Evolutionary conservation across 2,113 vertebrate species (phyloP).

Genomic region (Diphyllodes magnificus): DNA sequence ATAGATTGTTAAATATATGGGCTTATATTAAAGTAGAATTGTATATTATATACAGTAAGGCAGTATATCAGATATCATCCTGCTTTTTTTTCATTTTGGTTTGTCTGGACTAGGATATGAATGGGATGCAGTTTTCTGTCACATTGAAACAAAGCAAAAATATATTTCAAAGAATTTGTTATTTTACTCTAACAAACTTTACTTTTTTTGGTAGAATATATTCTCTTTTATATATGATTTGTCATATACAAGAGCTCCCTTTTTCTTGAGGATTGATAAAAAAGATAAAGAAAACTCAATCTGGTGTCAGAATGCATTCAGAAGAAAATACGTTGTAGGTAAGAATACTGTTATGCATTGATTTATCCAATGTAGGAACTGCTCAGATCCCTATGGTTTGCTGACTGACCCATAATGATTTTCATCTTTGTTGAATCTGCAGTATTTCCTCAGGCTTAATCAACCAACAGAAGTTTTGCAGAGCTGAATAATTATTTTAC

Average conservation of each 20-base stretch:
- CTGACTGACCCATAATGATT: background rate
- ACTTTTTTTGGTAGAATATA: background rate
- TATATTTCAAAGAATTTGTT: background rate
- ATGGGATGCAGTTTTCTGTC: background rate
- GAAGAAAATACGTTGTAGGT: background rate
- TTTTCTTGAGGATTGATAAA: conserved; percentile 13
- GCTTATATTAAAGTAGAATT: conserved; percentile 66
- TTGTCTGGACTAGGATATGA: background rate
- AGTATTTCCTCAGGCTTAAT: background rate
- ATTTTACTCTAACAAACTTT: background rate
- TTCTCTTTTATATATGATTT: background rate
- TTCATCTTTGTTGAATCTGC: background rate
- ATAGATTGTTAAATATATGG: conserved; percentile 56
- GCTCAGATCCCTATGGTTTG: background rate
- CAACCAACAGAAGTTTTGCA: background rate
- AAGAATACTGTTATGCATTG: background rate
- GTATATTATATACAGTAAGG: conserved; percentile 76
- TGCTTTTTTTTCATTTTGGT: conserved; percentile 3
- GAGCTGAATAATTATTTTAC: background rate
- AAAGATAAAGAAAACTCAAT: background rate
- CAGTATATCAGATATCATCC: conserved; percentile 43
- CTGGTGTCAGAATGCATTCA: conserved; percentile 1
- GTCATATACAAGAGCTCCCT: background rate
- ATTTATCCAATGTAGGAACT: background rate
- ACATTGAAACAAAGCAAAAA: conserved; percentile 24